Evolutionary conservation across 2,797 vertebrate genomes (phyloP).

Genomic region (Tapirus indicus): DNA sequence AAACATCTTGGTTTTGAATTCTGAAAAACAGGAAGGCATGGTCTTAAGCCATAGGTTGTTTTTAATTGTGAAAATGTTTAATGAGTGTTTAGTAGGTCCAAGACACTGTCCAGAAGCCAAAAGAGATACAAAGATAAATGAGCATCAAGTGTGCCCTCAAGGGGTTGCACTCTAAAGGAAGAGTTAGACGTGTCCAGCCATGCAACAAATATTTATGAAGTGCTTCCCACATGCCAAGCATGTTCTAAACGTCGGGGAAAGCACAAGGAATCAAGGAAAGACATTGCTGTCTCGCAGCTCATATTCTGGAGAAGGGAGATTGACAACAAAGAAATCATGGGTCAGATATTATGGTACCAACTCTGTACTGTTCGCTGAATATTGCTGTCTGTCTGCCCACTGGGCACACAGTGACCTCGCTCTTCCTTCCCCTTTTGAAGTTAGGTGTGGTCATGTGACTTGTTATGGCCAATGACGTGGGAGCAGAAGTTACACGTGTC

Average conservation of each 20-base stretch:
- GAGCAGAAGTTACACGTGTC: background rate
- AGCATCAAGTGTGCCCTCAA: background rate
- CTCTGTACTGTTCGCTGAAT: background rate
- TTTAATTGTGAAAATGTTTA: background rate
- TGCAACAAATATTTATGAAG: slow-evolving; percentile 49
- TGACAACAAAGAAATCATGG: background rate
- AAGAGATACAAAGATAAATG: slow-evolving; percentile 48
- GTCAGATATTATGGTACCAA: background rate
- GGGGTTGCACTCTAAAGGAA: slow-evolving; percentile 32
- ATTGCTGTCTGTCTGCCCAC: background rate
- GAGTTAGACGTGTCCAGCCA: slow-evolving; percentile 3
- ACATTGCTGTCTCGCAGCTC: background rate
- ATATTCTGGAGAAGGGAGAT: background rate
- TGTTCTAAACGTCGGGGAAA: background rate
- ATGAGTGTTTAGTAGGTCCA: background rate
- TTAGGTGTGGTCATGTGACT: background rate
- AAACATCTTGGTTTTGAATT: slow-evolving; percentile 23
- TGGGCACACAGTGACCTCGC: no score
- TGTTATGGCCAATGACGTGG: background rate
- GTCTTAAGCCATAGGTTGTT: background rate
- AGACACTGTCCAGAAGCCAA: slow-evolving; percentile 16
- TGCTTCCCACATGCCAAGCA: background rate
- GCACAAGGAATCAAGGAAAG: background rate
- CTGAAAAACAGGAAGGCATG: slow-evolving; percentile 20
- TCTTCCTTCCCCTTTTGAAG: background rate